Evolutionary conservation across 2,113 vertebrate genomes (phyloP), one percentile per base, ranked within the genome.

Genomic region (Sorex fumeus): DNA sequence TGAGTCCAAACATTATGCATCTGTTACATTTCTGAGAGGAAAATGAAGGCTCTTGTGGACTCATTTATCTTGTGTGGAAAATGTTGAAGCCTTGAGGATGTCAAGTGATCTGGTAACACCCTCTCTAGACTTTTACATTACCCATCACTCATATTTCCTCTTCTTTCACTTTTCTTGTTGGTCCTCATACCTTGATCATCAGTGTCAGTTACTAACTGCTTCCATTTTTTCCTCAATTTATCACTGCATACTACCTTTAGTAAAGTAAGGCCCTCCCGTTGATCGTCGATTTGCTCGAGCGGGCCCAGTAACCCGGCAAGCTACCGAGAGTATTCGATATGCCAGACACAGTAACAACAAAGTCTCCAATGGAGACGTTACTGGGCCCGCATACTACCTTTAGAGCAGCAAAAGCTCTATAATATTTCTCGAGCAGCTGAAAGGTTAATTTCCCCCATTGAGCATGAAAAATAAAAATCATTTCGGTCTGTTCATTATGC

Each of bases 401-500:
- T 23, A 81, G 32, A 0, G 8, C 28, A 62, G 64, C 28, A 69
- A 84, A 88, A 57, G 7, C 19, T 47, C 81, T 77, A 30, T 30
- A 8, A 15, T 81, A 57, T 70, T 88, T 90, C 82, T 84, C 84
- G 30, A 12, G 27, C 13, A 45, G 43, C 19, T 23, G 12, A 95
- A 91, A 86, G 53, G 43, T 11, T 81, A 5, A 25, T 94, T 90
- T 83, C 36, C 34, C 36, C 74, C 76, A n/a, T 30, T n/a, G 64
- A 91, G 8, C 15, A 77, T 83, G 30, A 57, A 86, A 72, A 71
- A 94, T 15, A 27, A 43, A 76, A 50, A 27, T 71, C 2, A 80
- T 74, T 74, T 45, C 15, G 60, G 23, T 10, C 32, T 87, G 2
- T 66, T 50, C 16, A 3, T 50, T 28, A 27, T 8, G 7, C 21